These are phyloP conservation scores for Nebria ingens DNA, from an alignment of 1,140 invertebrate species.

Conservation along the genomic window DNA sequence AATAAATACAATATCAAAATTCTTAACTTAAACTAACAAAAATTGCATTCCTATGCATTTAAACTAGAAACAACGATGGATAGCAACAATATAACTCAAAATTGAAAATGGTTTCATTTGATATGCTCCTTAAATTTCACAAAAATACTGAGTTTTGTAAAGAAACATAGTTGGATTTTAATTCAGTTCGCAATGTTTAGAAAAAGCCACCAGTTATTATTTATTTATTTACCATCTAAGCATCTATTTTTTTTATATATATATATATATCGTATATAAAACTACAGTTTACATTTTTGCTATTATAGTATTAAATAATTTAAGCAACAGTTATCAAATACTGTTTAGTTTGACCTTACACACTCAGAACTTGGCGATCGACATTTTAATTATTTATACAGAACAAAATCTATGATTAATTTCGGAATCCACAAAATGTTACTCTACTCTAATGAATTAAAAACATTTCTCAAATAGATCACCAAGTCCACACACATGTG, in stretches of 20 bases:
- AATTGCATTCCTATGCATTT: background rate
- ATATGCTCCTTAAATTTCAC: background rate
- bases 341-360: too few species aligned
- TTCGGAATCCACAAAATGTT: background rate
- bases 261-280: background rate
- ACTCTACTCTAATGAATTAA: too few species aligned
- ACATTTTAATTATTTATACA: background rate
- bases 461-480: too few species aligned
- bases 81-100: background rate
- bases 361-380: background rate
- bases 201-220: conserved; percentile 4
- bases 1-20: conserved; percentile 6
- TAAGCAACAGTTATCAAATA: background rate
- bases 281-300: background rate
- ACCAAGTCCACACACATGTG: too few species aligned
- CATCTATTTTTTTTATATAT: too few species aligned
- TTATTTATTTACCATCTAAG: background rate
- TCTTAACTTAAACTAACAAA: background rate
- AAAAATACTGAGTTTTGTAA: background rate
- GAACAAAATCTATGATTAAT: background rate
- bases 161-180: background rate
- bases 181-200: background rate
- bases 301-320: background rate
- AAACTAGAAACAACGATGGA: background rate
- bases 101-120: background rate